These are phyloP conservation scores for Pedetes capensis DNA, from an alignment of 2,113 vertebrate genomes.

Conservation along the genomic window DNA sequence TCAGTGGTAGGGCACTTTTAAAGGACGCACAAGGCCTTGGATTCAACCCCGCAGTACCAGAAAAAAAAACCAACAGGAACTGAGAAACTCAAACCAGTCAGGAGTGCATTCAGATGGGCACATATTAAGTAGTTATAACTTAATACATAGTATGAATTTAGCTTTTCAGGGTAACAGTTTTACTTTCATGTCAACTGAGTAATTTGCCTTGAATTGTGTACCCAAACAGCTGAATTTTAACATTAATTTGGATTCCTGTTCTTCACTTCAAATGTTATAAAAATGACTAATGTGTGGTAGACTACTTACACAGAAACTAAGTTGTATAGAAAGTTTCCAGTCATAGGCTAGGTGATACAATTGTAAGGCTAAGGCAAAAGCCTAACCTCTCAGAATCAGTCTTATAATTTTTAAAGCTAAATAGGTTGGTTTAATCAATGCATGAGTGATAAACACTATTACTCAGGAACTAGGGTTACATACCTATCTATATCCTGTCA, in stretches of 20 bases:
- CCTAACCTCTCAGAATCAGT: conserved; percentile 10
- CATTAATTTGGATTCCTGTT: conserved; percentile 10
- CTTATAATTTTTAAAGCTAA: conserved; percentile 14
- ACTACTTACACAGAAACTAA: background rate
- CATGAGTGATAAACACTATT: conserved; percentile 13
- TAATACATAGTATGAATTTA: background rate
- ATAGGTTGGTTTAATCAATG: background rate
- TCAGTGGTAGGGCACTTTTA: too few relatives aligned
- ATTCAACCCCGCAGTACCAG: too few relatives aligned
- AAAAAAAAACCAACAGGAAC: too few relatives aligned
- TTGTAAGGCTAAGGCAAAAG: background rate
- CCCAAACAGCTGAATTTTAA: conserved; percentile 10
- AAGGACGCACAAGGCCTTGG: too few relatives aligned
- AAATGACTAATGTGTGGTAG: background rate
- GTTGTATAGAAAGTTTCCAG: background rate
- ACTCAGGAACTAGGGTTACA: conserved; percentile 25
- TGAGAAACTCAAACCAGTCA: background rate
- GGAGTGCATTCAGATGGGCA: background rate
- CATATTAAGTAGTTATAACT: background rate
- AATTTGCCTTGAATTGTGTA: background rate
- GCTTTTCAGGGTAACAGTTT: background rate
- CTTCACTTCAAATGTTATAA: conserved; percentile 29
- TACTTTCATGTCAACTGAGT: background rate
- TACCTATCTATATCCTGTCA: too few relatives aligned
- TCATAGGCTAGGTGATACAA: background rate